These are phyloP conservation scores for Autographa gamma DNA, from an alignment of 2,888 invertebrate species.

Conservation along the genomic window DNA sequence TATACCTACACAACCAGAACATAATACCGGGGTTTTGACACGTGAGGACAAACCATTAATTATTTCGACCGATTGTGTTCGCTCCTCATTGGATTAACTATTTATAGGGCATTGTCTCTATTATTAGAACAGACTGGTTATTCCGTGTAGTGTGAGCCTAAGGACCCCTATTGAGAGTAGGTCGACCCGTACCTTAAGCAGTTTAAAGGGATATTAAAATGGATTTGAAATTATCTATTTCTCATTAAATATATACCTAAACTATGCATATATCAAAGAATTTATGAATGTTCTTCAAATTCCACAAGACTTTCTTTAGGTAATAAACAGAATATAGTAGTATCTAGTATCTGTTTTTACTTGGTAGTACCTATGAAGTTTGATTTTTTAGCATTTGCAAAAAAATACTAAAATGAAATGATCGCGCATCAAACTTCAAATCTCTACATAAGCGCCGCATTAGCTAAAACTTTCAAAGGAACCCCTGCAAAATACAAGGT, in stretches of 20 bases:
- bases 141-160: slow-evolving; percentile 16
- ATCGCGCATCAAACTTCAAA: too few species aligned
- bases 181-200: not conserved
- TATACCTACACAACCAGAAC: not conserved
- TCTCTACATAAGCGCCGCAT: too few species aligned
- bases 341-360: too few species aligned
- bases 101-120: slow-evolving; percentile 32
- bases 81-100: slow-evolving; percentile 18
- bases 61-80: slow-evolving; percentile 27
- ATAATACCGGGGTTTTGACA: slow-evolving; percentile 39
- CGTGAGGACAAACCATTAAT: slow-evolving; percentile 36
- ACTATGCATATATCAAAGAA: too few species aligned
- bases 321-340: too few species aligned
- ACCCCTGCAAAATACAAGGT: not conserved
- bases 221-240: not conserved
- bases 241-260: too few species aligned
- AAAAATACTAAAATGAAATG: too few species aligned
- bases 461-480: too few species aligned
- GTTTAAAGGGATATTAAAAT: not conserved
- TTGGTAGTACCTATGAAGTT: too few species aligned
- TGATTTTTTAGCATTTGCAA: too few species aligned
- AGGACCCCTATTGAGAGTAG: not conserved
- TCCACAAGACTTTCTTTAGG: too few species aligned
- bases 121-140: slow-evolving; percentile 21
- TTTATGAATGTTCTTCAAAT: too few species aligned